Conservation (phyloP, 2,888 invertebrate species). For the Diaprepes abbreviatus region DNA sequence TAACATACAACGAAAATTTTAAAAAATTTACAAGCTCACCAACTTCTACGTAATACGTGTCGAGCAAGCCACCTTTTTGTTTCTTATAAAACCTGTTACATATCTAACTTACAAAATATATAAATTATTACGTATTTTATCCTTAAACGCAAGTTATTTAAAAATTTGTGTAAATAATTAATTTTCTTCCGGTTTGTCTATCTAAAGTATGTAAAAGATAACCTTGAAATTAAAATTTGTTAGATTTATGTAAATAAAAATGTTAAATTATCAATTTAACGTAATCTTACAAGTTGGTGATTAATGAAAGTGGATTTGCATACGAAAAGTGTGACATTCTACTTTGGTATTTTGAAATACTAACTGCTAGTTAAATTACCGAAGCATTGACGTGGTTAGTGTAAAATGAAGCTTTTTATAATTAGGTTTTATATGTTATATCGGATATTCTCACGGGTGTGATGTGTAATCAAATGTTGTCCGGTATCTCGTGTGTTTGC, state of each 20-base stretch:
- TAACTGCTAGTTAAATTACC: not conserved
- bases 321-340: conserved; percentile 19
- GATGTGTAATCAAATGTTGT: too few species aligned
- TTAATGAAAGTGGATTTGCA: conserved; percentile 27
- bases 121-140: conserved; percentile 9
- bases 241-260: conserved; percentile 35
- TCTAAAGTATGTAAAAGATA: conserved; percentile 19
- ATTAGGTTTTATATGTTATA: too few species aligned
- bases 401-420: too few species aligned
- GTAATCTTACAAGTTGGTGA: conserved; percentile 34
- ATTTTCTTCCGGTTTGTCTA: conserved; percentile 25
- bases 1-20: too few species aligned
- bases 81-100: too few species aligned
- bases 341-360: conserved; percentile 16
- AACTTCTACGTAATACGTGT: too few species aligned
- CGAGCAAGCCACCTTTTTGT: too few species aligned
- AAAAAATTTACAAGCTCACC: too few species aligned
- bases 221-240: conserved; percentile 31
- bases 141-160: conserved; percentile 15
- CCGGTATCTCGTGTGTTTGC: too few species aligned
- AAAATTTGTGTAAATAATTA: conserved; percentile 25
- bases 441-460: too few species aligned
- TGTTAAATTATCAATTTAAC: conserved; percentile 30
- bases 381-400: not conserved
- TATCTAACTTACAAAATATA: too few species aligned